phyloP scores from a whole-genome alignment of 2,888 invertebrate species.

The Tachina lurida region DNA sequence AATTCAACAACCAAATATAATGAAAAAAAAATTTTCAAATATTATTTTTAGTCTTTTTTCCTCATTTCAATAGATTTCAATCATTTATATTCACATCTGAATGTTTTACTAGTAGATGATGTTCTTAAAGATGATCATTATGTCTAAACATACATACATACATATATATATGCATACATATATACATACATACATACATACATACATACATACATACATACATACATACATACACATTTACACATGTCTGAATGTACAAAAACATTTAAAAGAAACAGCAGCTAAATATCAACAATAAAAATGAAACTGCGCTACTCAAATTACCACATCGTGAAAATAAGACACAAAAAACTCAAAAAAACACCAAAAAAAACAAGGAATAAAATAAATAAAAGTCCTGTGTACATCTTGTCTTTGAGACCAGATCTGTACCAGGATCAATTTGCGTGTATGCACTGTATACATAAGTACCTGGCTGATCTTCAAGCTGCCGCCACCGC shows the following conservation, averaged over 20 bases:
- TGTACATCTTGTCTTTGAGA: slow-evolving; percentile 47
- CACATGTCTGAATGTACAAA: slow-evolving; percentile 33
- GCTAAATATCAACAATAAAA: slow-evolving; percentile 36
- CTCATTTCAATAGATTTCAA: slow-evolving; percentile 67
- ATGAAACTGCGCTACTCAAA: slow-evolving; percentile 66
- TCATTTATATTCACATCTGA: slow-evolving; percentile 57
- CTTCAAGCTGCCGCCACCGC: slow-evolving; percentile 55
- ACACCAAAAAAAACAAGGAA: slow-evolving; percentile 28
- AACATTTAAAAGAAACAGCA: slow-evolving; percentile 58
- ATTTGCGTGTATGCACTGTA: slow-evolving; percentile 57
- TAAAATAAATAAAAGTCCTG: slow-evolving; percentile 63
- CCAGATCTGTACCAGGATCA: slow-evolving; percentile 61
- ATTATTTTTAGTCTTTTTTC: slow-evolving; percentile 29
- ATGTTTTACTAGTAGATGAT: background rate
- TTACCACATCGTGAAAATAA: slow-evolving; percentile 63
- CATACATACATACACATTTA: slow-evolving; percentile 17
- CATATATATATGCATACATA: too few species aligned
- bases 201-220: slow-evolving; percentile 4
- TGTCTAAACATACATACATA: slow-evolving; percentile 24
- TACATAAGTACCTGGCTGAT: slow-evolving; percentile 63
- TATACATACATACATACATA: slow-evolving; percentile 7
- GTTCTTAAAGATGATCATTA: slow-evolving; percentile 25
- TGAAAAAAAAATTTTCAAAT: slow-evolving; percentile 7
- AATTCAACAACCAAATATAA: background rate
- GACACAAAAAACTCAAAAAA: slow-evolving; percentile 25